phyloP scores from a whole-genome alignment of 1,140 invertebrate genomes.

The Achroia grisella region DNA sequence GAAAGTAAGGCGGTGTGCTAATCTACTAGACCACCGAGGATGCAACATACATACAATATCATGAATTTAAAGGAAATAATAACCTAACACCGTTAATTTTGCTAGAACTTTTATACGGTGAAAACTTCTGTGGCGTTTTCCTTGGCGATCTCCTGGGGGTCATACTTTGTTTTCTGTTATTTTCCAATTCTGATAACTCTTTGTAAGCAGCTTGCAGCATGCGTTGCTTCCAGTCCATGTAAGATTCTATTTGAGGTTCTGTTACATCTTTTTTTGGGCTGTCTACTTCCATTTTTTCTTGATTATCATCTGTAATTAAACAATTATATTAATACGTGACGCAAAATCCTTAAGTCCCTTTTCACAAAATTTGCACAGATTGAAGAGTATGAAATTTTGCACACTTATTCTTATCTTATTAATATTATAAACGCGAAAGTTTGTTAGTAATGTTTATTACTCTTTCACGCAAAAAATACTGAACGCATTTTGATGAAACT shows the following conservation, averaged over 20 bases:
- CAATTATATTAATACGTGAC: too few relatives aligned
- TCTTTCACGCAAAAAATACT: too few relatives aligned
- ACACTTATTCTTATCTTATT: too few relatives aligned
- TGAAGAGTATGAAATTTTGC: too few relatives aligned
- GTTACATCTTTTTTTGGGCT: conserved; percentile 13
- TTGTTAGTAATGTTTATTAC: too few relatives aligned
- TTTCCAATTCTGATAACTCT: conserved; percentile 30
- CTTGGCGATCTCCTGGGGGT: conserved; percentile 43
- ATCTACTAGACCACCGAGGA: too few relatives aligned
- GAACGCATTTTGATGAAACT: too few relatives aligned
- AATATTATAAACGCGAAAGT: too few relatives aligned
- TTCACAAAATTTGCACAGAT: too few relatives aligned
- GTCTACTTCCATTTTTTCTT: conserved; percentile 31
- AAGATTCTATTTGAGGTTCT: conserved; percentile 38
- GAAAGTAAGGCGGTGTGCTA: too few relatives aligned
- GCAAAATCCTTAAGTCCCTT: too few relatives aligned
- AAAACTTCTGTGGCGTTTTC: conserved; percentile 48
- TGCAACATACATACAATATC: not conserved
- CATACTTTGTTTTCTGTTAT: conserved; percentile 14
- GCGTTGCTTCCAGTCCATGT: conserved; percentile 49
- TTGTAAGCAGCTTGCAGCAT: conserved; percentile 41
- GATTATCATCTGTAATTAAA: conserved; percentile 21
- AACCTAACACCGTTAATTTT: conserved; percentile 34
- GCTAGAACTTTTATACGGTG: conserved; percentile 40
- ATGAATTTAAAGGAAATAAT: conserved; percentile 30